These are phyloP conservation scores for Himalopsyche anomala DNA, from an alignment of 2,888 invertebrate species.

Conservation along the genomic window DNA sequence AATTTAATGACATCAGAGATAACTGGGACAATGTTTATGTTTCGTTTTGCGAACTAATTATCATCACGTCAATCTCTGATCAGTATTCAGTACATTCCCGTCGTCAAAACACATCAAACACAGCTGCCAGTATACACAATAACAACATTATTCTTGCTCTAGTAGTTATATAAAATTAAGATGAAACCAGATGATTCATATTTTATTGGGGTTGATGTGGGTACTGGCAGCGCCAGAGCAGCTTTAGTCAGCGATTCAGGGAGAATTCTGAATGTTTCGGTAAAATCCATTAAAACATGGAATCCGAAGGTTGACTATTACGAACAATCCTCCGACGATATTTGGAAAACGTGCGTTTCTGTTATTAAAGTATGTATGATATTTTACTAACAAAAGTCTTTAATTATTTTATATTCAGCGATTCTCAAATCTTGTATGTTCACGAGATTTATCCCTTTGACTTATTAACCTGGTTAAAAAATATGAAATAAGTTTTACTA, in stretches of 20 bases:
- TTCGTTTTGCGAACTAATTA: not conserved
- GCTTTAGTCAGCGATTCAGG: constrained; percentile 86
- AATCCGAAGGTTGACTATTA: constrained; percentile 86
- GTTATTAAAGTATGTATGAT: constrained; percentile 83
- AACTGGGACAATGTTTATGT: not conserved
- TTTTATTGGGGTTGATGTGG: constrained; percentile 94
- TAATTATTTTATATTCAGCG: too few relatives aligned
- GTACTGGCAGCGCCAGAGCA: constrained; percentile 92
- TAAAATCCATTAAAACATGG: constrained; percentile 84
- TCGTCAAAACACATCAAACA: not conserved
- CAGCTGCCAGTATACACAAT: not conserved
- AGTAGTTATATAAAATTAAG: not conserved
- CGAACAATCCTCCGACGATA: constrained; percentile 93
- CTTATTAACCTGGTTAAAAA: too few relatives aligned
- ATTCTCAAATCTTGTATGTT: too few relatives aligned
- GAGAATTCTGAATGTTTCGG: constrained; percentile 79
- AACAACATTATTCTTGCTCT: not conserved
- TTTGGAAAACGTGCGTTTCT: constrained; percentile 86
- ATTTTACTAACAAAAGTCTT: not conserved
- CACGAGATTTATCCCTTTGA: too few relatives aligned
- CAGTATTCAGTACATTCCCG: not conserved
- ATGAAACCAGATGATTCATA: constrained; percentile 70
- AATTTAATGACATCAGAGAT: constrained; percentile 28
- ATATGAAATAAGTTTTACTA: too few relatives aligned
- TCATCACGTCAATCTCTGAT: not conserved